Conservation (phyloP, 1,140 invertebrate genomes). For the Halesus radiatus region DNA sequence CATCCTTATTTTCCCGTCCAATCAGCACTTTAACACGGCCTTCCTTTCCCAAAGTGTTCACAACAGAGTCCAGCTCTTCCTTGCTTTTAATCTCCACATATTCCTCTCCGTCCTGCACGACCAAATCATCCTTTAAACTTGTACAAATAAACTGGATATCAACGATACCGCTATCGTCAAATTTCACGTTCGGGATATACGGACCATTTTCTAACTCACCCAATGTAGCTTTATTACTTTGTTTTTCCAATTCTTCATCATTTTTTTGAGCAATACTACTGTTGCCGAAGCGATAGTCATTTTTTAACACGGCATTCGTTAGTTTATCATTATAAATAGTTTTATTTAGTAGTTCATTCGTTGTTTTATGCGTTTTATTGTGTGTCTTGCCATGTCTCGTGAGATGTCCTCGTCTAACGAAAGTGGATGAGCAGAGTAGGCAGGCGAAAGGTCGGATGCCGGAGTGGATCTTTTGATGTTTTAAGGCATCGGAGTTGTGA, state of each 20-base stretch:
- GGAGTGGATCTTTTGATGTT: constrained; percentile 25
- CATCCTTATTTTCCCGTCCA: background rate
- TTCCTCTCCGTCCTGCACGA: background rate
- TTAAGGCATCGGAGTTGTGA: background rate
- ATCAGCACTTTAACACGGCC: background rate
- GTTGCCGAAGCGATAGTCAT: background rate
- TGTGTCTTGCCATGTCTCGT: constrained; percentile 1
- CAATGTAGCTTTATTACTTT: background rate
- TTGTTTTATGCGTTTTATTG: background rate
- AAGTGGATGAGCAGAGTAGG: background rate
- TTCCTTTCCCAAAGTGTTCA: background rate
- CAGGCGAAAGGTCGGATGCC: constrained; percentile 14
- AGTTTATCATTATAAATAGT: background rate
- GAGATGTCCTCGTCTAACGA: constrained; percentile 22
- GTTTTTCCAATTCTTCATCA: background rate
- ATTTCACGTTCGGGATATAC: background rate
- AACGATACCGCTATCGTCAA: background rate
- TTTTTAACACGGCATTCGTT: background rate
- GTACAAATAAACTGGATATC: background rate
- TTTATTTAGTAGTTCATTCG: background rate
- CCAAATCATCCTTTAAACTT: background rate
- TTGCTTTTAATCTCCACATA: constrained; percentile 2
- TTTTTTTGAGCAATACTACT: background rate
- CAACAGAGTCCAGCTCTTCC: background rate
- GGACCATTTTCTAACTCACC: no score